Evolutionary conservation across 1,140 invertebrate genomes (phyloP).

Genomic region (Pomacea maculata): DNA sequence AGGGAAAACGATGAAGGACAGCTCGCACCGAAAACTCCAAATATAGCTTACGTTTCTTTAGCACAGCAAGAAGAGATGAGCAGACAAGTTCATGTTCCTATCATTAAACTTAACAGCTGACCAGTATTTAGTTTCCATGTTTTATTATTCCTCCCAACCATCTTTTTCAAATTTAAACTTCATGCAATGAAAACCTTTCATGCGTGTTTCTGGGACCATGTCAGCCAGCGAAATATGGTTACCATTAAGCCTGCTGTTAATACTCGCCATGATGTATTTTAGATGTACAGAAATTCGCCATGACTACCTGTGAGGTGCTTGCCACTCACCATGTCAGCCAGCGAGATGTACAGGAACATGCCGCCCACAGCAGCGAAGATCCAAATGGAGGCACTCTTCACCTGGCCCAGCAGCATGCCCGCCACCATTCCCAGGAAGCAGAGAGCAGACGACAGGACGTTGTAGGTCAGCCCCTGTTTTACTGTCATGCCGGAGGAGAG

Average conservation of each 20-base stretch:
- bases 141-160: no score
- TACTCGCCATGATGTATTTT: no score
- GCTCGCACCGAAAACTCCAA: no score
- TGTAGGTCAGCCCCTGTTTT: slow-evolving; percentile 85
- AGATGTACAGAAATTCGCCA: no score
- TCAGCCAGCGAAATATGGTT: no score
- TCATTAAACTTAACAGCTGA: neutral
- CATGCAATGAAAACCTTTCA: no score
- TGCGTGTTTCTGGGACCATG: no score
- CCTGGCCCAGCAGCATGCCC: slow-evolving; percentile 81
- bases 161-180: neutral
- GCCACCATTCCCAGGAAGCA: slow-evolving; percentile 87
- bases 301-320: no score
- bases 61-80: neutral
- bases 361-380: slow-evolving; percentile 89
- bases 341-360: slow-evolving; percentile 93
- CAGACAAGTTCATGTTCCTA: neutral
- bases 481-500: slow-evolving; percentile 90
- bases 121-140: neutral
- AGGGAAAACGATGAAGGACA: neutral
- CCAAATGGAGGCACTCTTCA: slow-evolving; percentile 81
- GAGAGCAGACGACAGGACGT: slow-evolving; percentile 84
- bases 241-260: no score
- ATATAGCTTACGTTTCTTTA: neutral
- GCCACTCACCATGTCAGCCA: slow-evolving; percentile 87